Conservation (phyloP, 2,888 invertebrate species). For the Diogma glabrata region DNA sequence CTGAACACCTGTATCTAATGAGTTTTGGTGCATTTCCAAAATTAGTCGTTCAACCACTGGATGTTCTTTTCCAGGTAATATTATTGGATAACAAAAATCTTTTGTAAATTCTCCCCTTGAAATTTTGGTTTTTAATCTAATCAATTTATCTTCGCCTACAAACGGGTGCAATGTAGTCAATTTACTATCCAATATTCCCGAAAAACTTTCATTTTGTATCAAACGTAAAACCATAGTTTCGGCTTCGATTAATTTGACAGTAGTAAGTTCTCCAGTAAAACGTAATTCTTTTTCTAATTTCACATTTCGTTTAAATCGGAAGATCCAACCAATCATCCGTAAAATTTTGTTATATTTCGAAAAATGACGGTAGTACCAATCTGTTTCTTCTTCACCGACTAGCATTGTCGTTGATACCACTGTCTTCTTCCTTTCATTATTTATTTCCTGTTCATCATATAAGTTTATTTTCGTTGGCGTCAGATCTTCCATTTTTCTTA, state of each 20-base stretch:
- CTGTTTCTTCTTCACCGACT: too few species aligned
- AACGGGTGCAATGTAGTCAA: constrained; percentile 13
- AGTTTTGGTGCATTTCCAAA: constrained; percentile 12
- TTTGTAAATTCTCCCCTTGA: constrained; percentile 17
- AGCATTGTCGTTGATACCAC: too few species aligned
- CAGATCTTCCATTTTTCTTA: too few species aligned
- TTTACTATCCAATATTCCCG: constrained; percentile 10
- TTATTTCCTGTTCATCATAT: too few species aligned
- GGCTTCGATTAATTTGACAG: not conserved
- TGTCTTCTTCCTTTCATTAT: too few species aligned
- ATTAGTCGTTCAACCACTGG: constrained; percentile 19
- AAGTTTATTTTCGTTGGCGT: too few species aligned
- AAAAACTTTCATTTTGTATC: constrained; percentile 10
- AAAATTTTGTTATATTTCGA: too few species aligned
- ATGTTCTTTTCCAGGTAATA: constrained; percentile 21
- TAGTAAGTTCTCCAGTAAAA: too few species aligned
- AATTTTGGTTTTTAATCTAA: constrained; percentile 19
- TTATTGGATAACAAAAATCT: constrained; percentile 21
- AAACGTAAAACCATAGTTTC: constrained; percentile 1
- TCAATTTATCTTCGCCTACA: constrained; percentile 16
- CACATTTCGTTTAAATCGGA: too few species aligned
- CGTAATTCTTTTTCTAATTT: too few species aligned
- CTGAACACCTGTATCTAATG: constrained; percentile 19
- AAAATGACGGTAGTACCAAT: too few species aligned
- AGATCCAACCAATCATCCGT: too few species aligned